phyloP scores from a whole-genome alignment of 2,888 invertebrate species.

The Orchesella flavescens region DNA sequence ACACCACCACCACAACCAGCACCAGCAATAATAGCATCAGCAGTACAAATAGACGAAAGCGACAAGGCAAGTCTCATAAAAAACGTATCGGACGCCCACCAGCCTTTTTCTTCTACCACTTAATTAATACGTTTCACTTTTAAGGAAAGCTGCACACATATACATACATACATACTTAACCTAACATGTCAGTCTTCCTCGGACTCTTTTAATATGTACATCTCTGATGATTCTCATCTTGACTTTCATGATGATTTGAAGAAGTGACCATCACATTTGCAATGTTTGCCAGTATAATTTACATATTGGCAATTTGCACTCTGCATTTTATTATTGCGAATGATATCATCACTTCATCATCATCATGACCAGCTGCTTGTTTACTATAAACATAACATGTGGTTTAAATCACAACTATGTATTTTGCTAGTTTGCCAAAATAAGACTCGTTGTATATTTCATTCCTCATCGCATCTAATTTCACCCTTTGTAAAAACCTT shows the following conservation, averaged over 20 bases:
- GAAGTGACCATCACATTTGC: background rate
- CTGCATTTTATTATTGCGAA: no score
- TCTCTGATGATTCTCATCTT: background rate
- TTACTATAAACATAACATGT: no score
- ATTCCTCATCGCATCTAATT: no score
- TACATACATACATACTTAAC: no score
- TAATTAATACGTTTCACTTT: constrained; percentile 44
- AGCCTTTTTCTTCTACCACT: constrained; percentile 26
- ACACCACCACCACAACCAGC: background rate
- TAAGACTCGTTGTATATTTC: no score
- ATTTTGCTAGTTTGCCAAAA: no score
- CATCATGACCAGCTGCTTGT: no score
- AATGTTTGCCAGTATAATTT: background rate
- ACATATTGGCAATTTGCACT: background rate
- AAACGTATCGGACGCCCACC: constrained; percentile 17
- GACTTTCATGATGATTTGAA: background rate
- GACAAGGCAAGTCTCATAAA: background rate
- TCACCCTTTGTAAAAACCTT: no score
- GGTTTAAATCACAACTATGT: no score
- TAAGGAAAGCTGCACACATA: background rate
- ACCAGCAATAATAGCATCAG: no score
- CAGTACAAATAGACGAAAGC: background rate
- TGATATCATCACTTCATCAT: no score
- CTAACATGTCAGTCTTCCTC: background rate
- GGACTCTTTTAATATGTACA: background rate